Evolutionary conservation across 2,888 invertebrate genomes (phyloP).

Genomic region (Lasioglossum lativentre): DNA sequence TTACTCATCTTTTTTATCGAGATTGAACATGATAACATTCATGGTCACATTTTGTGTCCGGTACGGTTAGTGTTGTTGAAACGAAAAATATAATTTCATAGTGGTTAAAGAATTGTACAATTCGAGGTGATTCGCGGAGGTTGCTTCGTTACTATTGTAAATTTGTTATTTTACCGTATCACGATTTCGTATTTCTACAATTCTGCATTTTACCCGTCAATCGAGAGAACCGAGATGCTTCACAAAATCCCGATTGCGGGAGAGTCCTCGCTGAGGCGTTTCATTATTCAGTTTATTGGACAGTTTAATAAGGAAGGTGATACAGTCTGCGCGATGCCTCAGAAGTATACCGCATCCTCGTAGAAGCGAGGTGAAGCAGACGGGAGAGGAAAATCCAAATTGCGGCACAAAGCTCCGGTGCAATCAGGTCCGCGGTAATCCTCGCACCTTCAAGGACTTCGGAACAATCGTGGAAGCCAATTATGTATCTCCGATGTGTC

Average conservation of each 20-base stretch:
- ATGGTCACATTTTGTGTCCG: no score
- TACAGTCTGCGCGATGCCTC: conserved; percentile 20
- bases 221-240: neutral
- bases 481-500: conserved; percentile 60
- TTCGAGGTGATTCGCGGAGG: neutral
- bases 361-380: neutral
- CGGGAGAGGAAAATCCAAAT: conserved; percentile 63
- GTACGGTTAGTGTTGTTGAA: neutral
- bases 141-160: neutral
- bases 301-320: conserved; percentile 47
- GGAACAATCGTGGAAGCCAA: conserved; percentile 58
- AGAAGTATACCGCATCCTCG: conserved; percentile 5
- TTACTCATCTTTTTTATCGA: no score
- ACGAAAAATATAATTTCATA: neutral
- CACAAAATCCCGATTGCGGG: neutral
- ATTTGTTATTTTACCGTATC: neutral
- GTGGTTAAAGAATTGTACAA: neutral
- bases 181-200: neutral
- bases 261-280: conserved; percentile 13
- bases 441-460: conserved; percentile 61
- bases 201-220: neutral
- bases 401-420: conserved; percentile 64
- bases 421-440: conserved; percentile 69
- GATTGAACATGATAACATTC: no score
- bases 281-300: conserved; percentile 50